Evolutionary conservation across 2,888 invertebrate species (phyloP), one percentile per base, ranked within the genome.

Genomic region (Dynastes tityus): DNA sequence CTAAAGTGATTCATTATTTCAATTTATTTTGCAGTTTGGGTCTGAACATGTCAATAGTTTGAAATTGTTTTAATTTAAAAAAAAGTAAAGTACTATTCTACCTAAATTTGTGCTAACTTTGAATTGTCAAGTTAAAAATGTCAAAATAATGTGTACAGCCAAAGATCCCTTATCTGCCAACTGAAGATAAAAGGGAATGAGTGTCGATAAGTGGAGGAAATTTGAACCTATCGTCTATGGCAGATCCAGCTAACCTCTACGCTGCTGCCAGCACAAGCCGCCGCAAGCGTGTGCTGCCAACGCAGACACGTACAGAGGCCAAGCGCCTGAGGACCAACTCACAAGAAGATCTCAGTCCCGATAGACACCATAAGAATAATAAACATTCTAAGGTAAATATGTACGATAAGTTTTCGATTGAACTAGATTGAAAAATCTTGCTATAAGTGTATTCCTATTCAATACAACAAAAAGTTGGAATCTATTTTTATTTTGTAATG

Each of bases 221-320:
- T 91, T 92, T 90, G 91, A 92, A 93, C 94, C 94, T 93, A 93
- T 93, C 93, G 95, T 95, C 95, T 95, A 95, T 95, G 95, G 95
- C 95, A 94, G 94, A 95, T 93, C 94, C 94, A 94, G 94, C 93
- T 93, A 94, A 92, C 91, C 91, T 92, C 92, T 92, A 93, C 90
- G 87, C 91, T 91, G 88, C 89, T 90, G 92, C 88, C 91, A 89
- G 91, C 88, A 90, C 89, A 88, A 89, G 88, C 89, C 88, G 87
- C 87, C 88, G 88, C 86, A 88, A 88, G 87, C 88, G 89, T 88
- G 91, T 87, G 89, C 91, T 91, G 85, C 90, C 91, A 83, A 89
- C 85, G 84, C 91, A 91, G 88, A 91, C 91, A 77, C 80, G 91
- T 90, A 90, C 91, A 67, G 91, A 88, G 85, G 88, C 91, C 90